phyloP scores from a whole-genome alignment of 2,797 vertebrate genomes.

The Spea hammondii region DNA sequence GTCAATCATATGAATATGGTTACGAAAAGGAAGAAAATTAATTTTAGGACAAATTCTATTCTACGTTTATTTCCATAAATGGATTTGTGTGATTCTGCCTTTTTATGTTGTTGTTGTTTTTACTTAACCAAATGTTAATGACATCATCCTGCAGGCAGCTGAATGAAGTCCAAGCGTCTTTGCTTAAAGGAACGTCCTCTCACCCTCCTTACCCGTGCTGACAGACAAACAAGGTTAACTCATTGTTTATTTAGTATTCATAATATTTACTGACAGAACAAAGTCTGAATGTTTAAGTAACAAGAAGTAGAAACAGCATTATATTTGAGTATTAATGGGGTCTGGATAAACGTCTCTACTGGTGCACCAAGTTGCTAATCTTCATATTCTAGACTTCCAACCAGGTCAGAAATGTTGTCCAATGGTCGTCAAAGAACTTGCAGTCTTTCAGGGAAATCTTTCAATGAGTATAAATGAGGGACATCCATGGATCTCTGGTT shows the following conservation, averaged over 20 bases:
- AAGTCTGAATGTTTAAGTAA: too few relatives aligned
- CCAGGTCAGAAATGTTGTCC: too few relatives aligned
- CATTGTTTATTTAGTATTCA: background rate
- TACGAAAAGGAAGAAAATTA: background rate
- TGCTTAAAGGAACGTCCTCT: constrained; percentile 6
- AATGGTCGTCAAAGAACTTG: too few relatives aligned
- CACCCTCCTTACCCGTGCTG: constrained; percentile 3
- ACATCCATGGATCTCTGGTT: too few relatives aligned
- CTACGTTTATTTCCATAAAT: constrained; percentile 39
- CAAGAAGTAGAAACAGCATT: too few relatives aligned
- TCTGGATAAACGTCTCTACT: too few relatives aligned
- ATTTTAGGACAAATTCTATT: constrained; percentile 18
- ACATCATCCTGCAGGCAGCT: constrained; percentile 44
- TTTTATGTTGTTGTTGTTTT: constrained; percentile 46
- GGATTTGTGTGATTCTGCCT: background rate
- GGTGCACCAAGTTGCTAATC: too few relatives aligned
- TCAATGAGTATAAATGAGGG: too few relatives aligned
- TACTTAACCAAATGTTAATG: constrained; percentile 41
- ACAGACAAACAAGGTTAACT: constrained; percentile 1
- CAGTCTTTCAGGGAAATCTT: too few relatives aligned
- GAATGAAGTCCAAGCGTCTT: constrained; percentile 14
- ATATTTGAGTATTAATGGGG: too few relatives aligned
- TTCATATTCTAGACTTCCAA: too few relatives aligned
- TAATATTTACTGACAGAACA: too few relatives aligned
- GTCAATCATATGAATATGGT: constrained; percentile 26